A percentile compares a stretch with the other conserved stretches of the same genome.
These are phyloP conservation scores for Atlantisia rogersi DNA, from an alignment of 2,113 vertebrate genomes.

Conservation along the genomic window DNA sequence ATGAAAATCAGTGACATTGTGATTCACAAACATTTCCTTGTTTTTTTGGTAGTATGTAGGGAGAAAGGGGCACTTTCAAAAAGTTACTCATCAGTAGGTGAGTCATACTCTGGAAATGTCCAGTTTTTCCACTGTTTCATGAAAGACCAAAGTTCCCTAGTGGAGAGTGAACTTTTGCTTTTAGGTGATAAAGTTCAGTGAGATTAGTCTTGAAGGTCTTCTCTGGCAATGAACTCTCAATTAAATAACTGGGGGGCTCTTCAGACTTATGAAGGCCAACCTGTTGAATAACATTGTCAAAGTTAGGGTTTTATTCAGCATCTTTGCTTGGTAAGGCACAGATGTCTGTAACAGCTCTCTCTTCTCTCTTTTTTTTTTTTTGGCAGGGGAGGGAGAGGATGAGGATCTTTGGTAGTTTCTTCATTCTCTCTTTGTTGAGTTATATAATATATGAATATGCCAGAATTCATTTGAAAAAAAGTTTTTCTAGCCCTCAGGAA, in stretches of 20 bases:
- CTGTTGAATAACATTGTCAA: neutral
- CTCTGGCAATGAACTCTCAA: neutral
- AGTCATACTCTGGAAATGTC: neutral
- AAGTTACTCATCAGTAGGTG: rapidly evolving
- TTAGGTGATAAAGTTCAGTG: neutral
- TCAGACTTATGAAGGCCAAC: neutral
- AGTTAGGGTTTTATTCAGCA: neutral
- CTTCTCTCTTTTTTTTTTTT: neutral
- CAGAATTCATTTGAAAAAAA: neutral
- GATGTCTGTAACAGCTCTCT: neutral
- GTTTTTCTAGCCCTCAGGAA: neutral
- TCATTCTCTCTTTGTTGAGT: neutral
- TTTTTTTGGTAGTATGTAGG: neutral
- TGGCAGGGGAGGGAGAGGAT: neutral
- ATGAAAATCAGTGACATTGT: neutral
- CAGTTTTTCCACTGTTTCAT: neutral
- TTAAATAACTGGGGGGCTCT: neutral
- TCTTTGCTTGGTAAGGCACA: neutral
- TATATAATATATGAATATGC: neutral
- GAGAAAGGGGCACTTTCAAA: neutral
- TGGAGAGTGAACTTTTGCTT: neutral
- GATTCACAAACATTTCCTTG: neutral
- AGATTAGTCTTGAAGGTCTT: neutral
- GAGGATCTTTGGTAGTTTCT: neutral
- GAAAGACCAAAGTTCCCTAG: neutral